Base-by-base conservation (phyloP, 2,113 vertebrate species). In the Gobius niger region DNA sequence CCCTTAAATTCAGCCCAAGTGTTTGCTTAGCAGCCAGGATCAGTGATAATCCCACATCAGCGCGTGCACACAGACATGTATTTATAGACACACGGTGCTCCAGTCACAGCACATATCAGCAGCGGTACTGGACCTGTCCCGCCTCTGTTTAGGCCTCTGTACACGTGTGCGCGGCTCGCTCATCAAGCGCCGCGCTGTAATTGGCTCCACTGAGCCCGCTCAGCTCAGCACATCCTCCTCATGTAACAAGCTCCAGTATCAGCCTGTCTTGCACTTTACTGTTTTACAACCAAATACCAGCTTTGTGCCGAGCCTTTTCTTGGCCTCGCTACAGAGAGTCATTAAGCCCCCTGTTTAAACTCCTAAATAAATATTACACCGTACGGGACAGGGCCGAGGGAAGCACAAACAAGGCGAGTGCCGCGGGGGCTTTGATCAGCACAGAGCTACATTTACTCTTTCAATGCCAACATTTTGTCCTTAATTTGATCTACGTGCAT, bases 41-140 rank as follows among this genome's bases (percentile, higher is more conserved):
- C 90, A 87, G 85, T 75, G 81, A 90, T 91, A 91, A 92, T 92
- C 90, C 89, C 82, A 90, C 90, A 92, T 89, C 82, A 89, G 82
- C 79, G 70, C 81, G 72, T 57, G 78, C 73, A 85, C 85, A 84
- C 79, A 86, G 87, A 85, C 87, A 86, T 85, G 85, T 80, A 83
- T 87, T 82, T 87, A 60, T 82, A 75, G 61, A 77, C 49, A 77
- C 57, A 76, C 70, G 63, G 56, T 78, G 59, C 67, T 59, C 50
- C 68, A 46, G 42, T 16, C 68, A 40, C 70, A 63, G 78, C 44
- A 50, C 65, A 44, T 60, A 65, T 76, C 63, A 11, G 60, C 68
- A 65, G 54, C 77, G 60, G n/a, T 75, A 66, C 62, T 69, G 74
- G 65, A 87, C 85, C 78, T 81, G 69, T 80, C 57, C 72, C 54